Conservation (phyloP, 2,797 vertebrate genomes). For the Megalops cyprinoides region DNA sequence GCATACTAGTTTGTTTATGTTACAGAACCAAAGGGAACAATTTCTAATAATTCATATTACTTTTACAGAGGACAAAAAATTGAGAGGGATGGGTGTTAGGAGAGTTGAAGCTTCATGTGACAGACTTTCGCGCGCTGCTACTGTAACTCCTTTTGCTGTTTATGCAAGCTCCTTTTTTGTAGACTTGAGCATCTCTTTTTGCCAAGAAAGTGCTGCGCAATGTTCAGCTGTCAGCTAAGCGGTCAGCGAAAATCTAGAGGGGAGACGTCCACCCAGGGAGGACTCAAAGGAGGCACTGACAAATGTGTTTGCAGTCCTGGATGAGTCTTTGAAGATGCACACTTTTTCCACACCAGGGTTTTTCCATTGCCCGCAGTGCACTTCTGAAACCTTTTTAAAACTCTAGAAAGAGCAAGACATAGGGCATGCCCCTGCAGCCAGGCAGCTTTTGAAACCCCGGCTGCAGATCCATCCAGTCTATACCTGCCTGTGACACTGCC, state of each 20-base stretch:
- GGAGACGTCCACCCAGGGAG: constrained; percentile 29
- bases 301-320: constrained; percentile 15
- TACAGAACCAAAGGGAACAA: background rate
- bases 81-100: background rate
- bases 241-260: constrained; percentile 25
- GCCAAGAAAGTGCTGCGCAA: constrained; percentile 5
- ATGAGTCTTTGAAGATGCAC: constrained; percentile 46
- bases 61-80: background rate
- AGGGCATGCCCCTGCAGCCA: background rate
- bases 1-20: no score
- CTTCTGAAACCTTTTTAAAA: constrained; percentile 49
- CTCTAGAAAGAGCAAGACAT: constrained; percentile 8
- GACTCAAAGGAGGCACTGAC: constrained; percentile 36
- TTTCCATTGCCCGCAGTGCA: constrained; percentile 38
- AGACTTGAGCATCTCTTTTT: constrained; percentile 11
- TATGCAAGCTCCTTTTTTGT: background rate
- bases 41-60: background rate
- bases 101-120: background rate
- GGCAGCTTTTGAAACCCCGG: background rate
- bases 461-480: constrained; percentile 33
- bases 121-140: background rate
- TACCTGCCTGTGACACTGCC: constrained; percentile 43
- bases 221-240: constrained; percentile 9
- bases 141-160: background rate
- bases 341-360: constrained; percentile 25